A percentile compares a stretch with the other conserved stretches of the same genome.
These are phyloP conservation scores for Caenorhabditis becei DNA, from an alignment of 2,888 invertebrate genomes.

Conservation along the genomic window DNA sequence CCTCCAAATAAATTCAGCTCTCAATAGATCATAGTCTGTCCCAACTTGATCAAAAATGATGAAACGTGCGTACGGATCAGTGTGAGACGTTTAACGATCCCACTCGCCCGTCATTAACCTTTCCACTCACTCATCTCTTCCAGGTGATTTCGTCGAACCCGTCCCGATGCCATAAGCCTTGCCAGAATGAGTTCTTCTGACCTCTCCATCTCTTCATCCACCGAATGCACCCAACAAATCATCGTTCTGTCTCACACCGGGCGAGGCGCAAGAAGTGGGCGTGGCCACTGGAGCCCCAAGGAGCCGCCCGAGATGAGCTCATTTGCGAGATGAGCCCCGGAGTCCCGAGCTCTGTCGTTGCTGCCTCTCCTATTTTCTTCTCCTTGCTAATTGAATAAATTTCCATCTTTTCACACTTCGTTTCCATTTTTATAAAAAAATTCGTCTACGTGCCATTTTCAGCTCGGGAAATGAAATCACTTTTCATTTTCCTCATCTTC, in stretches of 20 bases:
- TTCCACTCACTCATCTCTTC: constrained; percentile 22
- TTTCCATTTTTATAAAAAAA: constrained; percentile 11
- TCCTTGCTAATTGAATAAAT: constrained; percentile 28
- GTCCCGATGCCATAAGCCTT: constrained; percentile 43
- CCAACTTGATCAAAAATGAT: too few species aligned
- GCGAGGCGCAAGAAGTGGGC: constrained; percentile 36
- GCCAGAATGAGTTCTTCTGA: constrained; percentile 21
- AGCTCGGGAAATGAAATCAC: not conserved
- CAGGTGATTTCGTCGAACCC: constrained; percentile 65
- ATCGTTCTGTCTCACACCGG: constrained; percentile 42
- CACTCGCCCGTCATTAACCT: not conserved
- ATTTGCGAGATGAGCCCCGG: constrained; percentile 55
- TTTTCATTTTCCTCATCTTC: constrained; percentile 10
- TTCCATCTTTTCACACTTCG: constrained; percentile 4
- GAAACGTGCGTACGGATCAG: too few species aligned
- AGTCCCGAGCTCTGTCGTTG: not conserved
- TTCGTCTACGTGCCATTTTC: constrained; percentile 9
- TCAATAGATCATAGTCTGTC: too few species aligned
- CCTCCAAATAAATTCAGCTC: too few species aligned
- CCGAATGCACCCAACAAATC: constrained; percentile 49
- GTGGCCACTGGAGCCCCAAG: constrained; percentile 26
- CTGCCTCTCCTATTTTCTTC: constrained; percentile 11
- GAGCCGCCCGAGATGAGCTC: constrained; percentile 37
- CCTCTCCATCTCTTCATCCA: not conserved
- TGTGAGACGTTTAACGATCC: not conserved